phyloP scores from a whole-genome alignment of 2,888 invertebrate species.

The Nematopogon swammerdamellus region DNA sequence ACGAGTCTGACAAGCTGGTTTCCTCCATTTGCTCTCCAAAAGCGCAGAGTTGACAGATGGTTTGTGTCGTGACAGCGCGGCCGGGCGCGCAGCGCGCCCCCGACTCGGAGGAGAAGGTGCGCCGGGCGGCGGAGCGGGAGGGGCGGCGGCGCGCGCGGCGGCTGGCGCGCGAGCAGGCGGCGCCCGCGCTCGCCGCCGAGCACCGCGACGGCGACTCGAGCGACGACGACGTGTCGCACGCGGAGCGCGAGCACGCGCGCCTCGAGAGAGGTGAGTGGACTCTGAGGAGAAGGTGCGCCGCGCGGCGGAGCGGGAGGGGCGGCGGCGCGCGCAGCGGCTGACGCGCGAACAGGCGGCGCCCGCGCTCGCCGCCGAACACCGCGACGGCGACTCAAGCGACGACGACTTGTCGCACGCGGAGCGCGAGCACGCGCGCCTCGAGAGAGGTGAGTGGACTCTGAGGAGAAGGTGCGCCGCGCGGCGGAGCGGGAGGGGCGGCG shows the following conservation, averaged over 20 bases:
- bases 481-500: slow-evolving; percentile 92
- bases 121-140: slow-evolving; percentile 88
- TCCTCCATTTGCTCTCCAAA: too few relatives aligned
- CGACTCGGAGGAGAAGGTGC: slow-evolving; percentile 62
- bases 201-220: slow-evolving; percentile 96
- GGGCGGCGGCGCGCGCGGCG: slow-evolving; percentile 86
- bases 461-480: slow-evolving; percentile 72
- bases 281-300: slow-evolving; percentile 71
- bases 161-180: slow-evolving; percentile 77
- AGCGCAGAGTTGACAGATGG: too few relatives aligned
- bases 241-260: slow-evolving; percentile 59
- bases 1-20: too few relatives aligned
- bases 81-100: slow-evolving; percentile 21
- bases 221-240: slow-evolving; percentile 92
- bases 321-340: slow-evolving; percentile 81
- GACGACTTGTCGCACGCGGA: slow-evolving; percentile 89
- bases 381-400: slow-evolving; percentile 95
- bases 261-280: slow-evolving; percentile 32
- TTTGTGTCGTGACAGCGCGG: slow-evolving; percentile 18
- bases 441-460: slow-evolving; percentile 40
- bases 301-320: slow-evolving; percentile 87
- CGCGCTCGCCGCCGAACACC: slow-evolving; percentile 62
- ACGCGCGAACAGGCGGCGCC: too few relatives aligned
- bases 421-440: slow-evolving; percentile 51
- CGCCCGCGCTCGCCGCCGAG: slow-evolving; percentile 48